Evolutionary conservation across 2,113 vertebrate genomes (phyloP).

Genomic region (Rattus rattus): DNA sequence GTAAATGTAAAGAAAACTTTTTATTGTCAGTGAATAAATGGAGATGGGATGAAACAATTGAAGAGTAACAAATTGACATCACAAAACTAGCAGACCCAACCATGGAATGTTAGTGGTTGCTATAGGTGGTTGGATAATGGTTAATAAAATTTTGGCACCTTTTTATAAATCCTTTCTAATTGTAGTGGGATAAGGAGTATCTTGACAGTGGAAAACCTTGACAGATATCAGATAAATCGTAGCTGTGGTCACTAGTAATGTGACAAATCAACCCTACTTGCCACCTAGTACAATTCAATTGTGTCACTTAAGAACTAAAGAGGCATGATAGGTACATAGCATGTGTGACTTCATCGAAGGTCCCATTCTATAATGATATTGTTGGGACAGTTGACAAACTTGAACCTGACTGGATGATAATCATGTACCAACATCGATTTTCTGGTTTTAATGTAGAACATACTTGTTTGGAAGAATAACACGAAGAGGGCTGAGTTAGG

Average conservation of each 20-base stretch:
- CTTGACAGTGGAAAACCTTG: not conserved
- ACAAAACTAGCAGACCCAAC: not conserved
- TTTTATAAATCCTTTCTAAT: not conserved
- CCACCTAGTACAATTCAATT: not conserved
- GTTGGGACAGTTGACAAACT: not conserved
- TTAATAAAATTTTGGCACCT: not conserved
- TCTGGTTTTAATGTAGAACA: not conserved
- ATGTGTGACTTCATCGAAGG: not conserved
- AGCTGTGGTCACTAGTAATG: not conserved
- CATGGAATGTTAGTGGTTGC: not conserved
- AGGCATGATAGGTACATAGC: not conserved
- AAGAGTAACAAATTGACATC: not conserved
- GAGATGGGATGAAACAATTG: not conserved
- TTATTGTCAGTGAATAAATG: not conserved
- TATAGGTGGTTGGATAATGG: not conserved
- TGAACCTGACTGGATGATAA: not conserved
- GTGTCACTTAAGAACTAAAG: not conserved
- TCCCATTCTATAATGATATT: not conserved
- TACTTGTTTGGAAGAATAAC: not conserved
- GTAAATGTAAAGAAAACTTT: not conserved
- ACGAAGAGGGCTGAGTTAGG: too few species aligned
- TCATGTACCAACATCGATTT: not conserved
- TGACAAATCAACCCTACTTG: not conserved
- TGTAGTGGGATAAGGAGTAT: not conserved
- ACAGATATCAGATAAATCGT: not conserved